Evolutionary conservation across 2,888 invertebrate species (phyloP).

Genomic region (Drosophila quinaria): DNA sequence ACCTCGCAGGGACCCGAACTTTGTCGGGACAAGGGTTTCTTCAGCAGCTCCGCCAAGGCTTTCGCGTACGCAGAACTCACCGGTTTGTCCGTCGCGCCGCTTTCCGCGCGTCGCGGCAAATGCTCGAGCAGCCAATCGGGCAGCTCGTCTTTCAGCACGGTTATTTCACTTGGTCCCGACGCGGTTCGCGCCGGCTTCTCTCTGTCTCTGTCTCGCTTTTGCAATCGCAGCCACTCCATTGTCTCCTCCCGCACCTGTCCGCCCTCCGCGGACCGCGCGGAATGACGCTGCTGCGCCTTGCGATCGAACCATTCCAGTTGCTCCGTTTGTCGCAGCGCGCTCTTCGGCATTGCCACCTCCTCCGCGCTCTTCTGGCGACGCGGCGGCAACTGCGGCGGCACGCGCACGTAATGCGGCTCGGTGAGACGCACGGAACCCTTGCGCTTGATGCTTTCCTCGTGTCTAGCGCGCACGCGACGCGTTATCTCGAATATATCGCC

Average conservation of each 20-base stretch:
- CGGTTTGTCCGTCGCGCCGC: slow-evolving; percentile 73
- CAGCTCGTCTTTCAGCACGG: slow-evolving; percentile 85
- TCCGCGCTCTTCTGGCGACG: slow-evolving; percentile 69
- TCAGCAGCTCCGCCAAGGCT: slow-evolving; percentile 83
- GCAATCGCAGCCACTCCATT: slow-evolving; percentile 84
- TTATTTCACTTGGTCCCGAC: slow-evolving; percentile 85
- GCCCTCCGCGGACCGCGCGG: slow-evolving; percentile 85
- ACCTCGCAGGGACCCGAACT: slow-evolving; percentile 85
- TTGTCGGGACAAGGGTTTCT: slow-evolving; percentile 85
- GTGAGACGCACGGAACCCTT: slow-evolving; percentile 80
- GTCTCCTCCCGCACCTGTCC: slow-evolving; percentile 85
- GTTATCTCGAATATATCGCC: slow-evolving; percentile 86
- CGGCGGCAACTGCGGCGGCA: slow-evolving; percentile 68
- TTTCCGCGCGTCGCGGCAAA: slow-evolving; percentile 83
- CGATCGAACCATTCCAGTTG: slow-evolving; percentile 85
- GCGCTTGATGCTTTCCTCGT: slow-evolving; percentile 84
- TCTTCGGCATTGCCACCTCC: slow-evolving; percentile 76
- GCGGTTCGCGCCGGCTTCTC: slow-evolving; percentile 83
- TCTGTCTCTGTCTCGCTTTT: slow-evolving; percentile 48
- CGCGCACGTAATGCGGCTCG: slow-evolving; percentile 66
- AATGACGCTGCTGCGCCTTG: slow-evolving; percentile 85
- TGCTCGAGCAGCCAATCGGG: slow-evolving; percentile 85
- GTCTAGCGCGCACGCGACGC: slow-evolving; percentile 83
- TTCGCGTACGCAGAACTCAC: slow-evolving; percentile 83
- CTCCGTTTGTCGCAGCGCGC: slow-evolving; percentile 72